A percentile compares a stretch with the other conserved stretches of the same genome.
phyloP scores from a whole-genome alignment of 2,888 invertebrate genomes.

The Opisthograptis luteolata region DNA sequence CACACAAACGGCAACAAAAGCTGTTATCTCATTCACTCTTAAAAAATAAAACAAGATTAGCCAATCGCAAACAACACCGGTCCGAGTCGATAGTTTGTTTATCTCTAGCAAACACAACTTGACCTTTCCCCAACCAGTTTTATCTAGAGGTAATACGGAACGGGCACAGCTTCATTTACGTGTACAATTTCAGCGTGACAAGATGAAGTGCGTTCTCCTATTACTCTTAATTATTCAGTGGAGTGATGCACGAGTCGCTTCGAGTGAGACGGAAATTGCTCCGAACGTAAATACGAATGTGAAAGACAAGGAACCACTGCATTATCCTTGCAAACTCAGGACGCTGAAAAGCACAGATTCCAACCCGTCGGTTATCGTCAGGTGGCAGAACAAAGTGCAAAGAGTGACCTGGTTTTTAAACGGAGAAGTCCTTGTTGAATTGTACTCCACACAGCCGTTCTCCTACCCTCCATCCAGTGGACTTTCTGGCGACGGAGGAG shows the following conservation, averaged over 20 bases:
- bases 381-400: conserved; percentile 47
- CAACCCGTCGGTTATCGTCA: conserved; percentile 57
- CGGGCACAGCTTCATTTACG: conserved; percentile 38
- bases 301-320: conserved; percentile 43
- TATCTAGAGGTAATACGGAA: conserved; percentile 45
- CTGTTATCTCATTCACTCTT: conserved; percentile 2
- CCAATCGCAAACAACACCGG: conserved; percentile 10
- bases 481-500: conserved; percentile 43
- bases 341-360: conserved; percentile 47
- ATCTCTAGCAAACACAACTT: conserved; percentile 46
- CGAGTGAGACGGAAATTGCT: conserved; percentile 43
- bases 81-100: conserved; percentile 32
- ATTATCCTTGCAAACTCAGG: conserved; percentile 48
- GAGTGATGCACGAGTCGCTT: conserved; percentile 50
- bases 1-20: not conserved
- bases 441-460: conserved; percentile 40
- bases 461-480: conserved; percentile 48
- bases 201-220: conserved; percentile 52
- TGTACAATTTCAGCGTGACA: conserved; percentile 37
- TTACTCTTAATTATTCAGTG: conserved; percentile 43
- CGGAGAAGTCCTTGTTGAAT: conserved; percentile 36
- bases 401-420: conserved; percentile 45
- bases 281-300: conserved; percentile 29
- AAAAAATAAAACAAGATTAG: conserved; percentile 22
- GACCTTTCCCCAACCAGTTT: conserved; percentile 45